Conservation (phyloP, 2,888 invertebrate species). For the Pyrrhia umbra region DNA sequence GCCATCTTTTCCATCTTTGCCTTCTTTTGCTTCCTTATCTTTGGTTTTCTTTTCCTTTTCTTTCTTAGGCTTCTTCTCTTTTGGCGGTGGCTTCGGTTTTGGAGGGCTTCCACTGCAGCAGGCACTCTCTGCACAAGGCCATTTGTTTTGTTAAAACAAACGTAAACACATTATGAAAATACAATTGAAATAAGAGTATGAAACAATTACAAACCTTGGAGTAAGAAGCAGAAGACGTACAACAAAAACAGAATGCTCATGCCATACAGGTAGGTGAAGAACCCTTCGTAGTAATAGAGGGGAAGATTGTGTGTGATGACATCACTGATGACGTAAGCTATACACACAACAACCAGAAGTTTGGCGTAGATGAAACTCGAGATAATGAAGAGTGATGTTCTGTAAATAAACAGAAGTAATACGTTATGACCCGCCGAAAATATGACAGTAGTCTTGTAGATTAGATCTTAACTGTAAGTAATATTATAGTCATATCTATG, state of each 20-base stretch:
- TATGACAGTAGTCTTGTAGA: neutral
- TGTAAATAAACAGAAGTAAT: constrained; percentile 85
- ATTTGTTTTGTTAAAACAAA: neutral
- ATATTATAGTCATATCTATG: no score
- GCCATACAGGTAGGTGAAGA: constrained; percentile 98
- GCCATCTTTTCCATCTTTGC: constrained; percentile 85
- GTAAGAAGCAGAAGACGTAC: constrained; percentile 98
- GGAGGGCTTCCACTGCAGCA: constrained; percentile 94
- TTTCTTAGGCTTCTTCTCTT: constrained; percentile 93
- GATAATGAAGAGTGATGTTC: constrained; percentile 98
- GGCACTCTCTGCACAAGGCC: constrained; percentile 92
- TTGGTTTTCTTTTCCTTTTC: constrained; percentile 92
- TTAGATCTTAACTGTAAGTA: no score
- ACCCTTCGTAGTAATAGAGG: constrained; percentile 98
- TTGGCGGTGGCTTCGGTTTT: constrained; percentile 91
- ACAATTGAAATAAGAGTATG: neutral
- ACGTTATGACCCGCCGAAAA: constrained; percentile 2
- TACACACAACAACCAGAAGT: constrained; percentile 97
- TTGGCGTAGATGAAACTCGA: constrained; percentile 99
- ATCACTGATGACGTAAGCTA: constrained; percentile 98
- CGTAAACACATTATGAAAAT: neutral
- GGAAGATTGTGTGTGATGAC: constrained; percentile 98
- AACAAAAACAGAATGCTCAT: constrained; percentile 97
- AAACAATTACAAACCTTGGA: constrained; percentile 91
- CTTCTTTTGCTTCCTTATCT: constrained; percentile 90